Base-by-base conservation (phyloP, 2,113 vertebrate genomes). In the Hemibates koningsi region DNA sequence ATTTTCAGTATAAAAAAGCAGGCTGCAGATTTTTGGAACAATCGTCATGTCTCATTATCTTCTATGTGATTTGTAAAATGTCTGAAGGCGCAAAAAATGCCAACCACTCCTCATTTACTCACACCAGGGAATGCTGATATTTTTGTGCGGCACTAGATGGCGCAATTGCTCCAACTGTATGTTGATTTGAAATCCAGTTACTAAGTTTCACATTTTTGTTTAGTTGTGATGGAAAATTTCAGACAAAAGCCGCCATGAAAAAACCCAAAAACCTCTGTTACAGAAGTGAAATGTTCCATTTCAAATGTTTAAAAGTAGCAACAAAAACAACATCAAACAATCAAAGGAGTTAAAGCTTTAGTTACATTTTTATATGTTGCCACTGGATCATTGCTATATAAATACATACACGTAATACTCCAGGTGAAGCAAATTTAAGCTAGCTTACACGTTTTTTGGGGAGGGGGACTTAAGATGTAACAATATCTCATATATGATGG, bases 61-160 rank as follows among this genome's bases (percentile, higher is more conserved):
- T 0, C 43, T 78, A 5, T 32, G 43, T 29, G 71, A 19, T 12
- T 7, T 32, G 3, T 32, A 11, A 50, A 29, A 0, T 32, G 17
- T 32, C 16, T 34, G 4, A 57, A 16, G 6, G 14, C 3, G 1
- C 27, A 19, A 7, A 45, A 8, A 56, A 7, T 36, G 27, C 5
- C 4, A 34, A 19, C 21, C 24, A 52, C 13, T 79, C 48, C 27
- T 17, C 14, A n/a, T 29, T 27, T 27, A 12, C 76, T 32, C 9
- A 34, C n/a, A 80, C 7, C 9, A 14, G 11, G 21, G 38, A 16
- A 16, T 19, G 11, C 19, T 14, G 21, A 0, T 50, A 8, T 24
- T 11, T 45, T 80, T 19, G 3, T 43, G 4, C 1, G 32, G 8
- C 94, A 93, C 79, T 48, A 90, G 92, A 88, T 89, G 90, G 45